Base-by-base conservation (phyloP, 2,113 vertebrate genomes). In the Hucho hucho region DNA sequence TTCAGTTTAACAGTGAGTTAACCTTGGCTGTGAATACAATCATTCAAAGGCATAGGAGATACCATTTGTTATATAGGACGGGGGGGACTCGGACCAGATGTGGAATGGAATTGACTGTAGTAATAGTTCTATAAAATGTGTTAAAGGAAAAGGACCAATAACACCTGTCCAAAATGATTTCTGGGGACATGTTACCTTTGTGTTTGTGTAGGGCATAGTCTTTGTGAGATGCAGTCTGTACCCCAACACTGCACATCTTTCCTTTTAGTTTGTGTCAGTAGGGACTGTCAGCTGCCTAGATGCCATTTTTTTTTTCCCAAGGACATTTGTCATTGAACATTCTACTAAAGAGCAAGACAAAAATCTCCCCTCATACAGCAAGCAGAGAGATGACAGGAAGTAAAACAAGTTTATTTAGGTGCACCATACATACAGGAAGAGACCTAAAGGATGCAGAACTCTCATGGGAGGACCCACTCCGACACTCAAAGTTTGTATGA, bases 111-210 rank as follows among this genome's bases (percentile, higher is more conserved):
- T 89, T 87, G 84, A 80, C 81, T 56, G 59, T 79, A 78, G 78
- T 87, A 88, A 89, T 89, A 88, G 88, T 79, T 78, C 25, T 84
- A 88, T 89, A 88, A 90, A 88, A 89, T 86, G 75, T 83, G 69
- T 43, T 49, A 56, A 47, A 47, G 43, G 67, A 56, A 75, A 79
- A 68, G 66, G 74, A 89, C 69, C 64, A 70, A n/a, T 29, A 85
- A 82, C 79, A 79, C 75, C 68, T 81, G 83, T 85, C 80, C 76
- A 79, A 80, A 84, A 68, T 66, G 67, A 77, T 86, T 81, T 53
- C 64, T 69, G 82, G 74, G 83, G 85, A 75, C 76, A 75, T 77
- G 77, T 70, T 75, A 76, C 81, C 26, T 79, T 83, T 78, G 76
- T 81, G 86, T 87, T 82, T 53, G 26, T 11, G 47, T 12, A 29